phyloP scores from a whole-genome alignment of 2,888 invertebrate genomes.

The Ectemnius continuus region DNA sequence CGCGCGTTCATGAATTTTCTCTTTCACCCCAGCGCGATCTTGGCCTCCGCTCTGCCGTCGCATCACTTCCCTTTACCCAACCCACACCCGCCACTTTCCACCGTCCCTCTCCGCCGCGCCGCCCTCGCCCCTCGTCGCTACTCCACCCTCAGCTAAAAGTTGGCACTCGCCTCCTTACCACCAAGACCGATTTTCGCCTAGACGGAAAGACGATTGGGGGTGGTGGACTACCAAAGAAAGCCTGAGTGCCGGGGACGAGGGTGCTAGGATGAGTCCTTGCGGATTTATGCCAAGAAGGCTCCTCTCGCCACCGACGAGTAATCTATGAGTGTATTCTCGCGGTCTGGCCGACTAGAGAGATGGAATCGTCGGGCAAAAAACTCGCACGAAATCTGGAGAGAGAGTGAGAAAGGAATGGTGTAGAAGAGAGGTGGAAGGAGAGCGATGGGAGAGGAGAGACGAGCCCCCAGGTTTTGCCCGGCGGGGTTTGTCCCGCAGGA shows the following conservation, averaged over 20 bases:
- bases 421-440: not conserved
- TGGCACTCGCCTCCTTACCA: slow-evolving; percentile 27
- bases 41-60: not conserved
- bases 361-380: no score
- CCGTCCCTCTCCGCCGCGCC: not conserved
- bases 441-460: slow-evolving; percentile 2
- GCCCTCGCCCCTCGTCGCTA: not conserved
- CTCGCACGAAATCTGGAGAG: no score
- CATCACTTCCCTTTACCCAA: slow-evolving; percentile 9
- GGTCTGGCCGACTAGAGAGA: no score
- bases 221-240: not conserved
- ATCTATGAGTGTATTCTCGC: no score
- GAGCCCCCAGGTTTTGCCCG: slow-evolving; percentile 21
- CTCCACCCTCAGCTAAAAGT: not conserved
- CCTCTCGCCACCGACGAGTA: not conserved
- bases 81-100: no score
- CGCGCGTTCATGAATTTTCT: not conserved
- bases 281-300: not conserved
- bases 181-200: slow-evolving; percentile 39
- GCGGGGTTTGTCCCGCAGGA: slow-evolving; percentile 44
- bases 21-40: no score
- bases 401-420: not conserved
- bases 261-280: slow-evolving; percentile 3
- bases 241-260: not conserved
- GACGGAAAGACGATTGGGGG: slow-evolving; percentile 29